Conservation (phyloP, 2,113 vertebrate genomes). For the Petaurus breviceps region DNA sequence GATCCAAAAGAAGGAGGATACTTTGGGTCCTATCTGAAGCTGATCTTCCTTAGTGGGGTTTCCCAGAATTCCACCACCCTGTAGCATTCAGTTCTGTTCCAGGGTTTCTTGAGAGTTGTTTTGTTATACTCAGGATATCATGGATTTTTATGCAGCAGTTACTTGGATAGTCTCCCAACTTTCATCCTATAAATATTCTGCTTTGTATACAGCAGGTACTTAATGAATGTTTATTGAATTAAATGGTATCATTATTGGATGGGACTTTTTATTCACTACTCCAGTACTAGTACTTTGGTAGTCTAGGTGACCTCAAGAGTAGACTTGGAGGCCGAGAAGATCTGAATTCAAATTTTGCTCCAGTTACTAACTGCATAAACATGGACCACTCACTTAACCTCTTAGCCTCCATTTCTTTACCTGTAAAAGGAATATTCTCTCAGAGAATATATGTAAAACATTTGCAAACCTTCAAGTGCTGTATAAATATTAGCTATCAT, state of each 20-base stretch:
- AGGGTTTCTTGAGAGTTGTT: not conserved
- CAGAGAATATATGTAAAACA: not conserved
- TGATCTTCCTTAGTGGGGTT: not conserved
- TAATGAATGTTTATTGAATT: not conserved
- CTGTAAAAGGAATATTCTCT: not conserved
- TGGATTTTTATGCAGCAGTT: not conserved
- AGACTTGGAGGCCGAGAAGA: not conserved
- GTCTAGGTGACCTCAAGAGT: not conserved
- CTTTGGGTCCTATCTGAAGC: not conserved
- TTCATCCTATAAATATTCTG: not conserved
- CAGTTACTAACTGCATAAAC: not conserved
- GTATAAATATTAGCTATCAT: not conserved
- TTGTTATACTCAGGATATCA: not conserved
- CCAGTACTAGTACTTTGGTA: not conserved
- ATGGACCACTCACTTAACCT: not conserved
- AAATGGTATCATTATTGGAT: not conserved
- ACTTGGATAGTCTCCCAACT: not conserved
- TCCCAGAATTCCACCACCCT: not conserved
- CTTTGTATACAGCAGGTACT: not conserved
- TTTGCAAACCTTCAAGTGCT: not conserved
- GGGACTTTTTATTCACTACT: not conserved
- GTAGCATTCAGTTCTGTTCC: constrained; percentile 3
- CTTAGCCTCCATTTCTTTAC: not conserved
- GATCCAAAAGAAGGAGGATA: not conserved
- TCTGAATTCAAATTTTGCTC: not conserved